Evolutionary conservation across 2,113 vertebrate genomes (phyloP).

Genomic region (Gorsachius goisagi): DNA sequence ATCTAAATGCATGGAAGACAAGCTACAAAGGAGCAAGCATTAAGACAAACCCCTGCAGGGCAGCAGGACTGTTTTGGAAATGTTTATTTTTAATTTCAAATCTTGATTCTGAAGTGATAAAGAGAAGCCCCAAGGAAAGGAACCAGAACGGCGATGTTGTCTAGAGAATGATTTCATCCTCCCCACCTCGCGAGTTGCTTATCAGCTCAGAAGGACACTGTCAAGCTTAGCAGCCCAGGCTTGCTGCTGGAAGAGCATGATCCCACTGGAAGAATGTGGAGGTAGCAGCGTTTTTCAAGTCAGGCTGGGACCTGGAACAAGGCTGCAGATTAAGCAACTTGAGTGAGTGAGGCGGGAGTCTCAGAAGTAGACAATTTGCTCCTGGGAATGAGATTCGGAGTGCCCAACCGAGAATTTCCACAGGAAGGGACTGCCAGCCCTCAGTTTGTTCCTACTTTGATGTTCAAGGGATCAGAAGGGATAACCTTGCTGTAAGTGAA

Average conservation of each 20-base stretch:
- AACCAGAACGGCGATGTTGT: not conserved
- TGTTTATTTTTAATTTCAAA: slow-evolving; percentile 22
- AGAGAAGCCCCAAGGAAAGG: slow-evolving; percentile 24
- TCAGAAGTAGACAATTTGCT: not conserved
- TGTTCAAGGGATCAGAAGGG: not conserved
- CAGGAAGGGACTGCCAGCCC: not conserved
- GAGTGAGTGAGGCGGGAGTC: not conserved
- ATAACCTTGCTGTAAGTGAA: not conserved
- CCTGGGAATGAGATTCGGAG: not conserved
- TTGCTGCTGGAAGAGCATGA: not conserved
- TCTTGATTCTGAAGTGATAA: slow-evolving; percentile 30
- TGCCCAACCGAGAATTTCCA: not conserved
- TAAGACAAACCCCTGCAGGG: not conserved
- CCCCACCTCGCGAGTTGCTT: not conserved
- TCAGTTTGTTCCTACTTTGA: not conserved
- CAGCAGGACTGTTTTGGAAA: slow-evolving; percentile 1
- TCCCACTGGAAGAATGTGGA: not conserved
- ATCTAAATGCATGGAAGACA: slow-evolving; percentile 8
- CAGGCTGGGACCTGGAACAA: not conserved
- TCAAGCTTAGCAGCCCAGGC: not conserved
- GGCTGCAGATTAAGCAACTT: not conserved
- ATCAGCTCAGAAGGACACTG: not conserved
- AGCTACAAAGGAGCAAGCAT: slow-evolving; percentile 7
- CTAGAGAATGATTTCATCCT: slow-evolving; percentile 32
- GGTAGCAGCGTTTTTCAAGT: slow-evolving; percentile 19